phyloP scores from a whole-genome alignment of 1,140 invertebrate species.

The Cotesia chilonis region DNA sequence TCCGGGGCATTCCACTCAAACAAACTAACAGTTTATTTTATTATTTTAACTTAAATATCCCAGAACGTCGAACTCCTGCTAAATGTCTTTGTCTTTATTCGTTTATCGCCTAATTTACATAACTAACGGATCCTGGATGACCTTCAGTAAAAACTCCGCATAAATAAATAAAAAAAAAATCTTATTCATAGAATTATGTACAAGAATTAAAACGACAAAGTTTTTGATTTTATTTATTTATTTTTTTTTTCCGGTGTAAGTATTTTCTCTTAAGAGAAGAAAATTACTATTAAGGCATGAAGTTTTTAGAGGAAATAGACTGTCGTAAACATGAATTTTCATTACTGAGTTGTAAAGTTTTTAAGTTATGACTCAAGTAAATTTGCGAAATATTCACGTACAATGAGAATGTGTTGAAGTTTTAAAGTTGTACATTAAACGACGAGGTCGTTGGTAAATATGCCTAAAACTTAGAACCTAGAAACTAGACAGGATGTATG shows the following conservation, averaged over 20 bases:
- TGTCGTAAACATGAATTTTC: conserved; percentile 9
- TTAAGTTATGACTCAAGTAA: conserved; percentile 15
- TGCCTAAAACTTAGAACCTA: no score
- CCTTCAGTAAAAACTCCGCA: no score
- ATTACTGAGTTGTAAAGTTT: conserved; percentile 5
- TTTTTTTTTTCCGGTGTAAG: no score
- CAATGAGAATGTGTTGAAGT: conserved; percentile 1
- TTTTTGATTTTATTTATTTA: no score
- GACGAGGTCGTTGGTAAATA: conserved; percentile 1
- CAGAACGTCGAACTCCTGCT: not conserved
- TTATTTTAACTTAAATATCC: conserved; percentile 4
- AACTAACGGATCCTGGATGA: not conserved
- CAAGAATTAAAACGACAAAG: not conserved
- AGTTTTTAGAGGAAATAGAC: no score
- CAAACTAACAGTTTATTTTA: conserved; percentile 19
- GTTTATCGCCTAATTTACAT: not conserved
- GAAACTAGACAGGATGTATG: no score
- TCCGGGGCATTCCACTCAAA: conserved; percentile 28
- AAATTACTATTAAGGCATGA: no score
- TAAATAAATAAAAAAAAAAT: no score
- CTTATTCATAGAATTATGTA: not conserved
- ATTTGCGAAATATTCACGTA: conserved; percentile 10
- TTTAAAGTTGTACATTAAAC: not conserved
- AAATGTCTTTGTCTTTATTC: conserved; percentile 1
- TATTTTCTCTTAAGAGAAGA: no score